Evolutionary conservation across 2,797 vertebrate species (phyloP).

Genomic region (Sebastolobus altivelis): DNA sequence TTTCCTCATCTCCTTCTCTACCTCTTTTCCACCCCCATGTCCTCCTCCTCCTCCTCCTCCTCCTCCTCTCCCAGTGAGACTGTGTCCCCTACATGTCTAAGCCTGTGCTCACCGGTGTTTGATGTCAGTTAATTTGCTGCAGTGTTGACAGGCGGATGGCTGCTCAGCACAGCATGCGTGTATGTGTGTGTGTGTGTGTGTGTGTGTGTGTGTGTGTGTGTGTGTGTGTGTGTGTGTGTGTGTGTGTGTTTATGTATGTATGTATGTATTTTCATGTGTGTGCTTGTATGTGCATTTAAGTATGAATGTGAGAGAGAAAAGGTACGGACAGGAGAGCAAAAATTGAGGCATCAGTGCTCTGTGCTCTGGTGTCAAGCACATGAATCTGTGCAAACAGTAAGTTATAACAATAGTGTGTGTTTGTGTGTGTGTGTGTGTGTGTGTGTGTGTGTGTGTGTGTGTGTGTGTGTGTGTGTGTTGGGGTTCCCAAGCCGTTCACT

Average conservation of each 20-base stretch:
- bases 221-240: slow-evolving; percentile 35
- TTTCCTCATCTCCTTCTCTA: slow-evolving; percentile 23
- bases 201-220: slow-evolving; percentile 20
- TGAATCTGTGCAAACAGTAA: slow-evolving; percentile 29
- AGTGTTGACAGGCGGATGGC: slow-evolving; percentile 87
- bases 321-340: not conserved
- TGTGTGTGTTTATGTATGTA: slow-evolving; percentile 13
- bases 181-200: slow-evolving; percentile 49
- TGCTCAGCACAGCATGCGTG: slow-evolving; percentile 67
- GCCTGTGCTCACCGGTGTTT: slow-evolving; percentile 87
- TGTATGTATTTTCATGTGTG: slow-evolving; percentile 42
- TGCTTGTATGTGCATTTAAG: slow-evolving; percentile 40
- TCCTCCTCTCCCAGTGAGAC: slow-evolving; percentile 63
- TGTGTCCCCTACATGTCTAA: slow-evolving; percentile 86
- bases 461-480: slow-evolving; percentile 48
- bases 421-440: slow-evolving; percentile 32
- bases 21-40: slow-evolving; percentile 31
- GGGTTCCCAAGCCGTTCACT: slow-evolving; percentile 76
- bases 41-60: slow-evolving; percentile 47
- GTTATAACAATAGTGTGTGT: slow-evolving; percentile 37
- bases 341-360: not conserved
- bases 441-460: slow-evolving; percentile 32
- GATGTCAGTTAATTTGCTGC: slow-evolving; percentile 89
- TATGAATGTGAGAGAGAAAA: slow-evolving; percentile 24
- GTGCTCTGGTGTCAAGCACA: not conserved